These are phyloP conservation scores for Picus viridis DNA, from an alignment of 2,797 vertebrate species.

Conservation along the genomic window DNA sequence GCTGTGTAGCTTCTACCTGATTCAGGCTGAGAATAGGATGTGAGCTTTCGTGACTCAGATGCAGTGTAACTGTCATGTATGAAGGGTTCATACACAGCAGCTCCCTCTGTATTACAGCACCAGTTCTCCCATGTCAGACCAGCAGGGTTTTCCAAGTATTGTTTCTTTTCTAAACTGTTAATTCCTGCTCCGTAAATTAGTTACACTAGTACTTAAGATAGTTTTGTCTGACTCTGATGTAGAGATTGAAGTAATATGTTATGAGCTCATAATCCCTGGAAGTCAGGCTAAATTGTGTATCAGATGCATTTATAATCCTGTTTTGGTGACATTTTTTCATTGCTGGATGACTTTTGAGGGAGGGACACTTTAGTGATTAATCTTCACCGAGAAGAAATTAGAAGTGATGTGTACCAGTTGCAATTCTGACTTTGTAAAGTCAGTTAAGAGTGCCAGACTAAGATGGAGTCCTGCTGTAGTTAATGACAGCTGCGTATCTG, in stretches of 20 bases:
- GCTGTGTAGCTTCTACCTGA: background rate
- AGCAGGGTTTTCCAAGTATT: background rate
- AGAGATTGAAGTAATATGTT: conserved; percentile 35
- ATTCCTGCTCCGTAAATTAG: conserved; percentile 20
- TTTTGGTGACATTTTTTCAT: conserved; percentile 31
- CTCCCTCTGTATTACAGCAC: background rate
- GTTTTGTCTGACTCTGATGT: conserved; percentile 6
- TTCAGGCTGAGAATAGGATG: background rate
- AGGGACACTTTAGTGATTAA: background rate
- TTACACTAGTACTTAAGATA: conserved; percentile 5
- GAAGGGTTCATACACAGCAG: background rate
- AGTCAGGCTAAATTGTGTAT: conserved; percentile 58
- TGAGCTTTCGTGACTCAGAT: background rate
- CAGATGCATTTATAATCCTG: conserved; percentile 24
- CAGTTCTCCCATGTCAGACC: background rate
- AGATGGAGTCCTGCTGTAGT: background rate
- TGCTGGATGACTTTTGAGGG: conserved; percentile 1
- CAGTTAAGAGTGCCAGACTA: background rate
- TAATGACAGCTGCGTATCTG: background rate
- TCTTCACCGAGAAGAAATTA: conserved; percentile 13
- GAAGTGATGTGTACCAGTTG: background rate
- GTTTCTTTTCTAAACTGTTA: background rate
- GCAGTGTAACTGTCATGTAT: background rate
- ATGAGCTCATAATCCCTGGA: conserved; percentile 35
- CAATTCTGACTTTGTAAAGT: conserved; percentile 21